Conservation (phyloP, 2,797 vertebrate species). For the Ctenopoma kingsleyae region DNA sequence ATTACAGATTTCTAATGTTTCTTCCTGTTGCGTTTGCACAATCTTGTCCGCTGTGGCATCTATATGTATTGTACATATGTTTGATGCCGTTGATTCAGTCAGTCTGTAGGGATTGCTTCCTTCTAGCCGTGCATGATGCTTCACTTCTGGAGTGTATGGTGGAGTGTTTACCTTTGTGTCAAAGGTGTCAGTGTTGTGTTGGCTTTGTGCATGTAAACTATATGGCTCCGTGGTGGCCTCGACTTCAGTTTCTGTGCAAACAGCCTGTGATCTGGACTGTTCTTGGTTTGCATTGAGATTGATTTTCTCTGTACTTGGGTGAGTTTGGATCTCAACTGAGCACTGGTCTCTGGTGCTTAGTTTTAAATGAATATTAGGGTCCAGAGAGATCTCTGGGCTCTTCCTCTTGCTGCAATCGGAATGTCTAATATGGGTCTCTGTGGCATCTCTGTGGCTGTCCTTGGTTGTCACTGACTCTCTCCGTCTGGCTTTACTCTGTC, state of each 20-base stretch:
- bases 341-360: constrained; percentile 15
- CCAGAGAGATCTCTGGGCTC: constrained; percentile 40
- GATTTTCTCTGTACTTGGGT: constrained; percentile 15
- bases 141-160: constrained; percentile 19
- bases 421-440: constrained; percentile 24
- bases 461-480: constrained; percentile 44
- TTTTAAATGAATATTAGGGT: constrained; percentile 11
- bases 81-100: constrained; percentile 14
- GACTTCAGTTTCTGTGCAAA: constrained; percentile 28
- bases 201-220: constrained; percentile 32
- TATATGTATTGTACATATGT: constrained; percentile 20
- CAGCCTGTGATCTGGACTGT: constrained; percentile 11
- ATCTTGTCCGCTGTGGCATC: constrained; percentile 4
- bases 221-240: constrained; percentile 14
- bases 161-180: constrained; percentile 45
- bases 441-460: constrained; percentile 32
- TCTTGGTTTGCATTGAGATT: constrained; percentile 4
- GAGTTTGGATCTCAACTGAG: constrained; percentile 11
- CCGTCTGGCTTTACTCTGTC: constrained; percentile 42
- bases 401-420: constrained; percentile 35
- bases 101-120: constrained; percentile 1
- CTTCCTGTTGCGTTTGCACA: constrained; percentile 19
- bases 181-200: constrained; percentile 29
- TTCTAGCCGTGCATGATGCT: constrained; percentile 13
- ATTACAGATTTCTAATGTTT: constrained; percentile 4